These are phyloP conservation scores for Pterocles burchelli DNA, from an alignment of 2,113 vertebrate genomes.

Conservation along the genomic window DNA sequence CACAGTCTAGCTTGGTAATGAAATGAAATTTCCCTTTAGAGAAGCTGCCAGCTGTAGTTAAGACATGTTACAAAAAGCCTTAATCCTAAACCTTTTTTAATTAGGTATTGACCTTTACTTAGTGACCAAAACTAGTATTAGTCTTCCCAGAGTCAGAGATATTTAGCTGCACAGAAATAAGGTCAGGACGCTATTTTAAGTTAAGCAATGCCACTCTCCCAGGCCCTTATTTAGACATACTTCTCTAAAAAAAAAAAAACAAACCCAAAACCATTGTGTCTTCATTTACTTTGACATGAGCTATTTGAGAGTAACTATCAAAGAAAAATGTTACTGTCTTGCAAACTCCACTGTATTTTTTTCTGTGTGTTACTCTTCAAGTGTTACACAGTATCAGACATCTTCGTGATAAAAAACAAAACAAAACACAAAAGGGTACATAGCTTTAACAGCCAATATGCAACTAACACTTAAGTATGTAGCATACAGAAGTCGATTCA, in stretches of 20 bases:
- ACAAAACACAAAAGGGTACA: background rate
- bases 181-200: constrained; percentile 51
- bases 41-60: background rate
- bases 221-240: constrained; percentile 46
- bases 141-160: constrained; percentile 4
- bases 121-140: constrained; percentile 13
- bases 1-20: background rate
- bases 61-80: constrained; percentile 15
- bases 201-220: constrained; percentile 18
- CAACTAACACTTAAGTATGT: background rate
- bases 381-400: background rate
- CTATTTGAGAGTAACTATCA: background rate
- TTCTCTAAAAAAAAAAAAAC: background rate
- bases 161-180: constrained; percentile 18
- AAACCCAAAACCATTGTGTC: background rate
- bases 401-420: background rate
- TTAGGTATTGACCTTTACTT: constrained; percentile 33
- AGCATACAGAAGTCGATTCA: background rate
- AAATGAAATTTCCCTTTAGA: background rate
- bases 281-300: constrained; percentile 22
- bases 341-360: background rate
- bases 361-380: background rate
- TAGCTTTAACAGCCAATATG: background rate
- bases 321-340: background rate
- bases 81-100: constrained; percentile 59